A percentile compares a stretch with the other conserved stretches of the same genome.
phyloP scores from a whole-genome alignment of 2,888 invertebrate species.

The Drosophila basisetae region DNA sequence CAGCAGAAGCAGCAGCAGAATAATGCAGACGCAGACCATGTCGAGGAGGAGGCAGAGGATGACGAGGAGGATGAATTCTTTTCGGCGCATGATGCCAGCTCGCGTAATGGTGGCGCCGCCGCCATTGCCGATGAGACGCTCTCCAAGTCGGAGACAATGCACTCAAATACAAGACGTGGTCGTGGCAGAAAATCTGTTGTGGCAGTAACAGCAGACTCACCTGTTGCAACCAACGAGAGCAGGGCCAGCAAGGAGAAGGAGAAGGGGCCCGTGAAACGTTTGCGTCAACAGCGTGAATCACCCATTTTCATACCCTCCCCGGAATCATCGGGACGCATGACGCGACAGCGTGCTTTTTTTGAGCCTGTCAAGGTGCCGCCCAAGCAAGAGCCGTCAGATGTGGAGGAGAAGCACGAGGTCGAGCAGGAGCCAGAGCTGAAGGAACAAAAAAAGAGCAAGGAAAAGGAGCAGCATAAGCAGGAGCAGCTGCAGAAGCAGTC shows the following conservation, averaged over 20 bases:
- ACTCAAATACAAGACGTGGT: conserved; percentile 63
- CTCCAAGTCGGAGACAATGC: conserved; percentile 48
- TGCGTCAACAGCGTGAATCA: conserved; percentile 84
- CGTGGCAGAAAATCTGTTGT: conserved; percentile 51
- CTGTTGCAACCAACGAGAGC: conserved; percentile 38
- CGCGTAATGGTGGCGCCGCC: conserved; percentile 62
- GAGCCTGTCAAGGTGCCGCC: conserved; percentile 84
- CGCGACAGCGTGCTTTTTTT: conserved; percentile 84
- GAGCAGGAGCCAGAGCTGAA: conserved; percentile 28
- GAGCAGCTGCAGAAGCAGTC: neutral
- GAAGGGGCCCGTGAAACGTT: conserved; percentile 74
- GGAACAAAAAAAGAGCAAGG: conserved; percentile 9
- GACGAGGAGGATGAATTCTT: conserved; percentile 75
- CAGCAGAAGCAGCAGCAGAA: conserved; percentile 8
- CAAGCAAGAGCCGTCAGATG: conserved; percentile 36
- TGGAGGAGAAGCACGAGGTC: conserved; percentile 13
- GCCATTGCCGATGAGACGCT: conserved; percentile 42
- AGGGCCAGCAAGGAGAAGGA: conserved; percentile 49
- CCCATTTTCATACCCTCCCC: conserved; percentile 84
- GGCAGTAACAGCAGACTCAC: conserved; percentile 23
- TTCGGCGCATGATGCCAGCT: conserved; percentile 72
- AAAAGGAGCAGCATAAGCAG: neutral
- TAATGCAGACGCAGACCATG: neutral
- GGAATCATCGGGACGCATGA: conserved; percentile 84
- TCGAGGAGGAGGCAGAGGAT: conserved; percentile 64